Base-by-base conservation (phyloP, 2,797 vertebrate species). In the Rhinichthys osculus region DNA sequence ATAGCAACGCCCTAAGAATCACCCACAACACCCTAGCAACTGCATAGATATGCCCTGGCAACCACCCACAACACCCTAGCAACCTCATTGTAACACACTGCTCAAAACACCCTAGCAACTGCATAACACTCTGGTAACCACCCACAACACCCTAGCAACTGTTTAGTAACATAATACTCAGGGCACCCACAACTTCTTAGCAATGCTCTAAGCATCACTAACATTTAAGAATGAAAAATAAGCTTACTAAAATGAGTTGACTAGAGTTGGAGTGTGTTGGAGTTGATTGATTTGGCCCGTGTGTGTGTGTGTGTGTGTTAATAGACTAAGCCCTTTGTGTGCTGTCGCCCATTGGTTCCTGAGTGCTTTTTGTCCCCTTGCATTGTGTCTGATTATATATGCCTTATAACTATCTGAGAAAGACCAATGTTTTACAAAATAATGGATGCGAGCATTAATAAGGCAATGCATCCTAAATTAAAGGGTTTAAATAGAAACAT, bases 321-420 rank as follows among this genome's bases (percentile, higher is more conserved):
- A 5, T 47, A 47, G 50, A 52, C 50, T 52, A 14, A 52, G 16
- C 50, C 5, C 59, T 30, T 16, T 16, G 27, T 30, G 11, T 62
- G 59, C n/a, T 62, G 59, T 3, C 7, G 11, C 11, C 44, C 44
- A 11, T 13, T 44, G 11, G 44, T 11, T 10, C 42, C 42, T 1
- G 42, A 44, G 42, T 47, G 44, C 44, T 47, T 27, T 35, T 21
- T 62, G n/a, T 64, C 62, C 13, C 13, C n/a, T 30, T 64, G 59
- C 59, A 16, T 30, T 64, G 27, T 64, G 62, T 33, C 14, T 33
- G 33, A 64, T 84, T 77, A 77, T 77, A 50, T 52, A 52, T 30
- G 21, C 30, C 52, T 71, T 57, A 38, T 72, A 27, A 42, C 27
- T 16, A 7, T 66, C 62, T 16, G 62, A 33, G 27, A 66, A 33